These are phyloP conservation scores for Drosophila niveifrons DNA, from an alignment of 2,888 invertebrate genomes.

Conservation along the genomic window DNA sequence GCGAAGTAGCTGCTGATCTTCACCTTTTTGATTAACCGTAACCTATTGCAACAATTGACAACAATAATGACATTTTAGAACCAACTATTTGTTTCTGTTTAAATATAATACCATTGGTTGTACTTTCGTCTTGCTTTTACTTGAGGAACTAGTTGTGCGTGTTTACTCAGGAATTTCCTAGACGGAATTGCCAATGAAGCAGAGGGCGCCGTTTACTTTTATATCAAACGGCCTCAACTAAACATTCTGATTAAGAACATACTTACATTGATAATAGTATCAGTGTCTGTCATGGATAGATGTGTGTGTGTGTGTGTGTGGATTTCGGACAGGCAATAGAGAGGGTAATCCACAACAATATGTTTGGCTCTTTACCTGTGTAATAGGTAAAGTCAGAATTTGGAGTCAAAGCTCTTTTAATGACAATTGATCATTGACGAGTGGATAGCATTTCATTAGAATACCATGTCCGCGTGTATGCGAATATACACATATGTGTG, in stretches of 20 bases:
- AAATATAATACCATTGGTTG: neutral
- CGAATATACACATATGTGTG: slow-evolving; percentile 21
- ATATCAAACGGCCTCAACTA: slow-evolving; percentile 1
- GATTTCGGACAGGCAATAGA: slow-evolving; percentile 1
- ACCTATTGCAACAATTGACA: neutral
- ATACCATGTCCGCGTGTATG: slow-evolving; percentile 58
- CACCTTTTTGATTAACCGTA: neutral
- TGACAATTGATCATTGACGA: slow-evolving; percentile 84
- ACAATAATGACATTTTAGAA: neutral
- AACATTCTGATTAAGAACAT: slow-evolving; percentile 7
- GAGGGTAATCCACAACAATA: slow-evolving; percentile 25
- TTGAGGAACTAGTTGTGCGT: neutral
- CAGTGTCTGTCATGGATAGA: neutral
- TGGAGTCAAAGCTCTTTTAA: slow-evolving; percentile 84
- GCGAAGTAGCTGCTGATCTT: neutral
- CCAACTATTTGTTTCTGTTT: neutral
- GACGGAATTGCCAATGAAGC: neutral
- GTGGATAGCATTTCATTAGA: slow-evolving; percentile 84
- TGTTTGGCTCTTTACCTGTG: slow-evolving; percentile 28
- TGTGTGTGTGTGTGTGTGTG: neutral
- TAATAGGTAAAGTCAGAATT: slow-evolving; percentile 48
- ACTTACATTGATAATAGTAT: neutral
- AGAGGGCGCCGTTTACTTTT: neutral
- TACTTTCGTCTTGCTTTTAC: neutral
- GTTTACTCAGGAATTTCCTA: neutral